These are phyloP conservation scores for Hylia prasina DNA, from an alignment of 2,113 vertebrate genomes.

Conservation along the genomic window DNA sequence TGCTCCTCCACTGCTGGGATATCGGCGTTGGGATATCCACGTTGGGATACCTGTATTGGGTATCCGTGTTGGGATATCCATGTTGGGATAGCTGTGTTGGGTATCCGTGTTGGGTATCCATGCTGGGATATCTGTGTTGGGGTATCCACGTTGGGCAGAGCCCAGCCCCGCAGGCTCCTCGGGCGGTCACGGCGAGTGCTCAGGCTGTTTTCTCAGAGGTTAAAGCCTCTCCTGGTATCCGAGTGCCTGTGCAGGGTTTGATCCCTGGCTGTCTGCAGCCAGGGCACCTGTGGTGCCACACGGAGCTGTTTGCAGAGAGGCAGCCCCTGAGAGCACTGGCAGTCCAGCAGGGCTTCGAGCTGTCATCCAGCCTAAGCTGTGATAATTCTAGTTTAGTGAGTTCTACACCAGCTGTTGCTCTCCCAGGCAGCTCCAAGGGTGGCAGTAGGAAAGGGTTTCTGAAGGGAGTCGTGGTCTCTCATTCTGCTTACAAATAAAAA, in stretches of 20 bases:
- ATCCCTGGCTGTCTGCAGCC: background rate
- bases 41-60: background rate
- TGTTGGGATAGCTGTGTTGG: background rate
- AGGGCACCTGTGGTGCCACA: background rate
- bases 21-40: fast-evolving
- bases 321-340: background rate
- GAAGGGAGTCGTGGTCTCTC: background rate
- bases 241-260: background rate
- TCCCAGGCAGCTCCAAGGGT: background rate
- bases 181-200: fast-evolving
- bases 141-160: background rate
- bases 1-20: background rate
- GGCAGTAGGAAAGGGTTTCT: background rate
- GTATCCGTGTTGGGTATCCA: no score
- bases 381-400: background rate
- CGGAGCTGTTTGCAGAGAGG: background rate
- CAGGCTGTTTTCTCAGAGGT: background rate
- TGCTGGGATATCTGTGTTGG: background rate
- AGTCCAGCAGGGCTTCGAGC: background rate
- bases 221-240: background rate
- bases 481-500: background rate
- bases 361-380: background rate
- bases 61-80: background rate
- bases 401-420: background rate
- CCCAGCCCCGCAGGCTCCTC: background rate